Conservation (phyloP, 2,113 vertebrate species). For the Pomatostomus ruficeps region DNA sequence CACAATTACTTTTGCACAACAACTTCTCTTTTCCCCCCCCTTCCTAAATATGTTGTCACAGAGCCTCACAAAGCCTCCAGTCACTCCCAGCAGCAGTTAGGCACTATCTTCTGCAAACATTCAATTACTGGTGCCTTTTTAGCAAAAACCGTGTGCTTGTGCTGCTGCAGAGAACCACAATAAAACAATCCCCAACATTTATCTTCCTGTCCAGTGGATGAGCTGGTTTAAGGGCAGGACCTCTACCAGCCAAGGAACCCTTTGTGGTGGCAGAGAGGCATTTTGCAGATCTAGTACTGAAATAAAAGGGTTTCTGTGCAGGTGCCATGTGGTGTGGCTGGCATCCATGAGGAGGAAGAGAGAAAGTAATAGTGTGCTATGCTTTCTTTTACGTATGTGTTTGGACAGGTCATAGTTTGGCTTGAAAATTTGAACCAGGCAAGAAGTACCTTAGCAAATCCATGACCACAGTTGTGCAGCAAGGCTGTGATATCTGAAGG, state of each 20-base stretch:
- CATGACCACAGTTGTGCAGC: neutral
- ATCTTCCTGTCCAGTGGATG: neutral
- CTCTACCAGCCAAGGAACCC: neutral
- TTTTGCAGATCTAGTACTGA: neutral
- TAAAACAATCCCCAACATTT: neutral
- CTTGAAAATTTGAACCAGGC: neutral
- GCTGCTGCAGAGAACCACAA: neutral
- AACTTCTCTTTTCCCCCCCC: rapidly evolving
- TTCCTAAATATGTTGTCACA: neutral
- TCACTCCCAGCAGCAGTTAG: neutral
- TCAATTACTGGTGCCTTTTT: neutral
- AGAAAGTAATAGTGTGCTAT: neutral
- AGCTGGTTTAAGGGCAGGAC: neutral
- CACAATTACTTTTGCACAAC: neutral
- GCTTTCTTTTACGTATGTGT: neutral
- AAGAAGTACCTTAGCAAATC: neutral
- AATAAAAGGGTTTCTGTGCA: neutral
- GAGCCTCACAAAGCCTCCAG: neutral
- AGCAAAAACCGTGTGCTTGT: neutral
- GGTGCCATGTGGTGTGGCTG: neutral
- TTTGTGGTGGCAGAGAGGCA: rapidly evolving
- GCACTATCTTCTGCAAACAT: neutral
- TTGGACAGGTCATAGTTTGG: neutral
- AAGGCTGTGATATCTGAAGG: neutral
- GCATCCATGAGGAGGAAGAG: neutral